Evolutionary conservation across 1,140 invertebrate genomes (phyloP).

Genomic region (Glomeris maerens): DNA sequence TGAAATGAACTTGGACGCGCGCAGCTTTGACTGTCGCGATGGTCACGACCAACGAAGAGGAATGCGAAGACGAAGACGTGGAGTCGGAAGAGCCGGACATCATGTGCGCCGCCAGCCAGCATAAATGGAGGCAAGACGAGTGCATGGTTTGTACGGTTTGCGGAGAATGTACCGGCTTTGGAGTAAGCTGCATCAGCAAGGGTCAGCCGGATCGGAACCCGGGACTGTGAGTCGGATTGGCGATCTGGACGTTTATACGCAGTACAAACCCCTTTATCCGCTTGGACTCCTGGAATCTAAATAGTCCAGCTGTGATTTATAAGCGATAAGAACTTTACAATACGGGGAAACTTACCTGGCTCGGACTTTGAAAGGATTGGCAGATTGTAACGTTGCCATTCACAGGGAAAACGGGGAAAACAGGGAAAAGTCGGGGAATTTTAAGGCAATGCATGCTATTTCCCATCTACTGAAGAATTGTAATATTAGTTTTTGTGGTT

Average conservation of each 20-base stretch:
- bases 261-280: conserved; percentile 23
- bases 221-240: conserved; percentile 55
- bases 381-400: too few relatives aligned
- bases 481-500: too few relatives aligned
- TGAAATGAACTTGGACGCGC: conserved; percentile 3
- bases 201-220: conserved; percentile 62
- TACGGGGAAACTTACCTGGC: too few relatives aligned
- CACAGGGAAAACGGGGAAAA: too few relatives aligned
- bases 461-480: too few relatives aligned
- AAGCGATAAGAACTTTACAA: conserved; percentile 10
- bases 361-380: too few relatives aligned
- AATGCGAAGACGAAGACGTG: conserved; percentile 43
- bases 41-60: conserved; percentile 43
- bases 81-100: conserved; percentile 35
- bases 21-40: conserved; percentile 39
- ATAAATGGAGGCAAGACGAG: conserved; percentile 64
- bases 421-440: too few relatives aligned
- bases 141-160: conserved; percentile 85
- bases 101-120: conserved; percentile 51
- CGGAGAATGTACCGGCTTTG: conserved; percentile 86
- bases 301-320: neutral
- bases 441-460: too few relatives aligned
- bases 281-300: conserved; percentile 18
- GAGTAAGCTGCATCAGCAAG: conserved; percentile 64
- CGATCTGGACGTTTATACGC: conserved; percentile 17